Base-by-base conservation (phyloP, 1,140 invertebrate species). In the Caenorhabditis briggsae region DNA sequence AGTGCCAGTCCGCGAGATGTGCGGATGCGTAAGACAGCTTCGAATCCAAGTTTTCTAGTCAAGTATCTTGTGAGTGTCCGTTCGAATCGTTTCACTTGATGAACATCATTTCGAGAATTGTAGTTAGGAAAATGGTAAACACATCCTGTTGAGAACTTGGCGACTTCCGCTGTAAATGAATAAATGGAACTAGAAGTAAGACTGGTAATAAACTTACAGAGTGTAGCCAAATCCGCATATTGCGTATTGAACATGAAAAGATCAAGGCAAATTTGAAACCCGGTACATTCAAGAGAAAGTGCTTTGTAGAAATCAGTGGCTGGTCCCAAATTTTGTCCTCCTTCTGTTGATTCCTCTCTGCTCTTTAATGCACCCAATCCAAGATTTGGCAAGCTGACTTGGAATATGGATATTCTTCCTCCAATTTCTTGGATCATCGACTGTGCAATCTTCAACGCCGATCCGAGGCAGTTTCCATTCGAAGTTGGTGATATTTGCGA, bases 261-360 rank as follows among this genome's bases (percentile, higher is more conserved):
- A 93, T 99, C 98, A 23, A 99, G 96, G 46, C 96, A 96, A 78
- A 99, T 95, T 93, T 99, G 98, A 89, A 97, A 96, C 8, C 95
- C 96, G 16, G 96, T 98, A 92, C 97, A 99, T 92, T 99, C 97
- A 8, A 99, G 93, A 9, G 97, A 97, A 55, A 98, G 93, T 85
- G 97, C 95, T 93, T 99, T 99, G 93, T 99, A 99, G 93, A 98
- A 99, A 93, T 99, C 98, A 16, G 96, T 98, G 0, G 96, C 96
- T 23, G 97, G 97, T 93, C 96, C 97, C 82, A 99, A 93, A 92
- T 90, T 88, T 25, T 87, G 46, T 0, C 87, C 90, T 25, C 91
- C 86, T 18, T 86, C 46, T 16, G 82, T 96, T 5, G 96, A 95
- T 93, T 97, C 96, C 93, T 98, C 97, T 93, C 96, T 94, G 12